Evolutionary conservation across 2,888 invertebrate species (phyloP), one percentile per base, ranked within the genome.

Genomic region (Trachelus troglodyta): DNA sequence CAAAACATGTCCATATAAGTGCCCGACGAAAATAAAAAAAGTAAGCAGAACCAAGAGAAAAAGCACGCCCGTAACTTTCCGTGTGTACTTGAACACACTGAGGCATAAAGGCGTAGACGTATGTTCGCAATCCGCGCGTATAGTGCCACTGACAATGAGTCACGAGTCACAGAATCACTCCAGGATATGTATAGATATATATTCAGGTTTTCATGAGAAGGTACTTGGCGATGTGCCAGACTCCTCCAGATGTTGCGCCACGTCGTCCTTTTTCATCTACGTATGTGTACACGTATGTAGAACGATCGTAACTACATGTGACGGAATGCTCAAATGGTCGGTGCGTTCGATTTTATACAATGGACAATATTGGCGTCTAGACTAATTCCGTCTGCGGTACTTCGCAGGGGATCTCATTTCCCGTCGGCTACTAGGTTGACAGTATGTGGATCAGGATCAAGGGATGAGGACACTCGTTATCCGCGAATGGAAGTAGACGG

Each of bases 161-260:
- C 75, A 69, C 82, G 84, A 84, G 33, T 83, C 83, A 83, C 69
- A 12, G 78, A 74, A 75, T 56, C 69, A 37, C 73, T 69, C 71
- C 79, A 76, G 81, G 79, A 81, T 78, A 78, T 76, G 77, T 79
- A 23, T 30, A 77, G 83, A 78, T 82, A 81, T 82, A 81, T 81
- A 79, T 78, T 77, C 76, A 35, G 31, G 74, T 71, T 23, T 71
- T 56, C 56, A 23, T 9, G 23, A 23, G 56, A 23, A 56, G 56
- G 56, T 71, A 71, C 71, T 77, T 76, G 81, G 81, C 81, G 69
- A 78, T 71, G 79, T 77, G 83, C 79, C 81, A 79, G 82, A 80
- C 80, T 81, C 56, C 80, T 81, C 80, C 83, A 81, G 81, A 81
- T 76, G 80, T 77, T 77, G 77, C 79, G n/a, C 79, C 75, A 74